These are phyloP conservation scores for Panurus biarmicus DNA, from an alignment of 2,113 vertebrate genomes.

Conservation along the genomic window DNA sequence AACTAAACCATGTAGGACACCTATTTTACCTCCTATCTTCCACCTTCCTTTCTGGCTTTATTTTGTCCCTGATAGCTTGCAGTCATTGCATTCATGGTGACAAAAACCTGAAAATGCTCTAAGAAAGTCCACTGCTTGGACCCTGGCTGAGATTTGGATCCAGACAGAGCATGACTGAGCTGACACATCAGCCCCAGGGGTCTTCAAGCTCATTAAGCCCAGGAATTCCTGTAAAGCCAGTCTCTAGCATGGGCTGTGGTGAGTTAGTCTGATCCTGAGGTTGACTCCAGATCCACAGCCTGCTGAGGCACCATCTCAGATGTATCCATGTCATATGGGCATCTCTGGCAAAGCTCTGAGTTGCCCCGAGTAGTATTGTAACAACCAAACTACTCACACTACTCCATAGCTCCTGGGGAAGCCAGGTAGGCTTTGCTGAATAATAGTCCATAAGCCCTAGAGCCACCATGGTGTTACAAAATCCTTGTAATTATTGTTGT, in stretches of 20 bases:
- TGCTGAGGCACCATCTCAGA: neutral
- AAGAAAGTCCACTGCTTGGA: neutral
- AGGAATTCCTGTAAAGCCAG: neutral
- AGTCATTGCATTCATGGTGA: neutral
- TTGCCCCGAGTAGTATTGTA: neutral
- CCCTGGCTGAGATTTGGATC: neutral
- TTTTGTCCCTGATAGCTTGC: neutral
- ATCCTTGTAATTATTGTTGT: neutral
- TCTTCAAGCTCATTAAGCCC: neutral
- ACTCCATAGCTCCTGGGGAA: neutral
- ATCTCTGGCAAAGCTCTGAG: neutral
- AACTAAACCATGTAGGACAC: neutral
- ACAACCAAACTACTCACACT: neutral
- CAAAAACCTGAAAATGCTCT: neutral
- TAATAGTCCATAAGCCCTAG: neutral
- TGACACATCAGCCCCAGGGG: neutral
- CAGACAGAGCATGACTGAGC: fast-evolving
- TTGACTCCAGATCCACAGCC: neutral
- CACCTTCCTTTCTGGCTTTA: neutral
- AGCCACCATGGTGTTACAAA: neutral
- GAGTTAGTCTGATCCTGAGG: neutral
- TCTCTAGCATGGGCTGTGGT: neutral
- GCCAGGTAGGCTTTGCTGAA: neutral
- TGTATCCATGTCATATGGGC: neutral
- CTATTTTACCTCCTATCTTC: neutral